Conservation (phyloP, 2,888 invertebrate genomes). For the Xylota segnis region DNA sequence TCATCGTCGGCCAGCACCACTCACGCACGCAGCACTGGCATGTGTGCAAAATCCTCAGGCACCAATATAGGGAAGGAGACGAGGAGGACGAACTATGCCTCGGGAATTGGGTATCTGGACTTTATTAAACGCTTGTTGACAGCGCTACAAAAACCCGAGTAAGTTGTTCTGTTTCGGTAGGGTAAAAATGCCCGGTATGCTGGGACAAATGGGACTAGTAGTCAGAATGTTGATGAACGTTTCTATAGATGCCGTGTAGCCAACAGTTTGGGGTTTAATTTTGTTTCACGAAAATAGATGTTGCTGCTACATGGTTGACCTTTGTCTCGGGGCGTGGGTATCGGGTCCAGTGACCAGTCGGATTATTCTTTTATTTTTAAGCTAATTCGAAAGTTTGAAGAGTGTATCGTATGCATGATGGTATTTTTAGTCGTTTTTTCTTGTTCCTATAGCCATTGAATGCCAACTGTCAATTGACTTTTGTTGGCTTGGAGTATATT, state of each 20-base stretch:
- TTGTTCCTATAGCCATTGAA: conserved; percentile 29
- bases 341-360: conserved; percentile 7
- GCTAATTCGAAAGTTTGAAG: conserved; percentile 48
- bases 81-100: conserved; percentile 10
- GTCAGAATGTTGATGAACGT: conserved; percentile 27
- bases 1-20: conserved; percentile 4
- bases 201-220: background rate
- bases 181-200: conserved; percentile 24
- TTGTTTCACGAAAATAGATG: conserved; percentile 39
- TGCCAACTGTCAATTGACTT: conserved; percentile 37
- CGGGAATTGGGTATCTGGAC: conserved; percentile 38
- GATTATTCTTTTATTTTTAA: conserved; percentile 16
- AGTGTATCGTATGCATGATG: conserved; percentile 12
- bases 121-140: conserved; percentile 70
- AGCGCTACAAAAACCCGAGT: conserved; percentile 51
- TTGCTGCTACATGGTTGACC: conserved; percentile 22
- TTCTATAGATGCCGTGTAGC: conserved; percentile 13
- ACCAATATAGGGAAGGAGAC: background rate
- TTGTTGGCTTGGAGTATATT: conserved; percentile 7
- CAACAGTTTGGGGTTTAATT: conserved; percentile 60
- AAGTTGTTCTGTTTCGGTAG: conserved; percentile 26
- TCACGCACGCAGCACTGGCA: conserved; percentile 21
- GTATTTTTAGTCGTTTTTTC: conserved; percentile 13
- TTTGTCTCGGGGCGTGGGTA: background rate
- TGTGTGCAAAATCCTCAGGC: conserved; percentile 25